These are phyloP conservation scores for Celastrina argiolus DNA, from an alignment of 2,888 invertebrate species.

Conservation along the genomic window DNA sequence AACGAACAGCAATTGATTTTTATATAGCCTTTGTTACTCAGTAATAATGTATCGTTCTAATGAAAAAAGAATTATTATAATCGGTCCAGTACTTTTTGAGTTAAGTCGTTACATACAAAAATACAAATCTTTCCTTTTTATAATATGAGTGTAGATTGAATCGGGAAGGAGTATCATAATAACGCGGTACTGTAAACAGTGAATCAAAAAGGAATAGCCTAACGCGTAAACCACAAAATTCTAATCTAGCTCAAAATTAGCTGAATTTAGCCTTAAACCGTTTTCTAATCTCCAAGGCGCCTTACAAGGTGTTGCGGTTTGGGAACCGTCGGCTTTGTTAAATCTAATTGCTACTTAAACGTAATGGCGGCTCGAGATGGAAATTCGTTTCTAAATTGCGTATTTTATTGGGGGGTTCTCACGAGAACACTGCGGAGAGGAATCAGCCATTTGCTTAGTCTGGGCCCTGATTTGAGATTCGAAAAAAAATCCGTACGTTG, in stretches of 20 bases:
- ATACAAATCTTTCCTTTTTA: no score
- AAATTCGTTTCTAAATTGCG: conserved; percentile 9
- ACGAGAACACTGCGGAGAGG: not conserved
- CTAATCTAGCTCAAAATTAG: not conserved
- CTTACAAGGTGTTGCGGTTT: conserved; percentile 55
- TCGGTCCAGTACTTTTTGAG: no score
- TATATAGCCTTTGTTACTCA: no score
- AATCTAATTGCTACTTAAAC: conserved; percentile 45
- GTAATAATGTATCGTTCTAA: no score
- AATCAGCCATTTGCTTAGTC: not conserved
- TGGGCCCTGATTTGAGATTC: no score
- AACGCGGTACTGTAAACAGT: no score
- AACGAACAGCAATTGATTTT: no score
- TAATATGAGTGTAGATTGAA: no score
- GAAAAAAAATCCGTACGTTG: no score
- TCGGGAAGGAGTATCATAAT: no score
- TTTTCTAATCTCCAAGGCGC: conserved; percentile 45
- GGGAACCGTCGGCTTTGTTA: conserved; percentile 50
- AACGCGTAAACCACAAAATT: not conserved
- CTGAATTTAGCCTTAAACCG: conserved; percentile 1
- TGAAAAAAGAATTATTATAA: no score
- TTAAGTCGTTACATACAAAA: no score
- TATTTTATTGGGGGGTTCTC: not conserved
- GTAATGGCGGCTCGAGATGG: conserved; percentile 31
- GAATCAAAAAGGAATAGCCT: not conserved